Evolutionary conservation across 2,888 invertebrate genomes (phyloP).

Genomic region (Apamea sordens): DNA sequence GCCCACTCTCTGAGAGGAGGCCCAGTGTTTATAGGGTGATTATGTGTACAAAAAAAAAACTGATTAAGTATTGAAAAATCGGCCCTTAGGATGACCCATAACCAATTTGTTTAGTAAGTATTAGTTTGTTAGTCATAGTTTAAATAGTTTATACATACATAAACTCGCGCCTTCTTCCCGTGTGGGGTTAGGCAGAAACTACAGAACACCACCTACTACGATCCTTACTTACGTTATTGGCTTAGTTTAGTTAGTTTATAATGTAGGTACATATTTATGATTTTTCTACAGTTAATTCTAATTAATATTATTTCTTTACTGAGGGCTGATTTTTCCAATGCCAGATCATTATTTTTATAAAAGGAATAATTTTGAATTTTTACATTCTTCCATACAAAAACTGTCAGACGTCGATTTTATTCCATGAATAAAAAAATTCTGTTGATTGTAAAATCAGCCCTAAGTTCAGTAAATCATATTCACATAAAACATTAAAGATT

Average conservation of each 20-base stretch:
- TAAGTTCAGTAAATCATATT: not conserved
- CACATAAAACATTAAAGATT: not conserved
- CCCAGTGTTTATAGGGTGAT: no score
- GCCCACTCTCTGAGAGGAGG: not conserved
- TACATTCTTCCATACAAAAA: no score
- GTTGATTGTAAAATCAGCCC: no score
- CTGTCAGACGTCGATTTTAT: no score
- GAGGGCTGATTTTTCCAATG: no score
- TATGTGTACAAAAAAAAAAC: no score
- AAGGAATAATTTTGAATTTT: no score
- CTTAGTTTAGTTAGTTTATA: not conserved
- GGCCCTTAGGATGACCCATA: not conserved
- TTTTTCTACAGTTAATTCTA: not conserved
- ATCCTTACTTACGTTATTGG: not conserved
- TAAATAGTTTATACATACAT: not conserved
- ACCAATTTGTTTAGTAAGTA: not conserved
- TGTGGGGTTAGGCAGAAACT: not conserved
- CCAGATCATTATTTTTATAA: no score
- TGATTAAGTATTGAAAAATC: not conserved
- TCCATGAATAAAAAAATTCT: no score
- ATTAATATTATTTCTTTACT: not conserved
- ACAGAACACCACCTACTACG: not conserved
- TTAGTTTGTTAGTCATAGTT: not conserved
- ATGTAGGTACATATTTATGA: no score
- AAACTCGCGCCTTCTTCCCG: not conserved